Base-by-base conservation (phyloP, 2,113 vertebrate species). In the Xenotilapia flavipinnis region DNA sequence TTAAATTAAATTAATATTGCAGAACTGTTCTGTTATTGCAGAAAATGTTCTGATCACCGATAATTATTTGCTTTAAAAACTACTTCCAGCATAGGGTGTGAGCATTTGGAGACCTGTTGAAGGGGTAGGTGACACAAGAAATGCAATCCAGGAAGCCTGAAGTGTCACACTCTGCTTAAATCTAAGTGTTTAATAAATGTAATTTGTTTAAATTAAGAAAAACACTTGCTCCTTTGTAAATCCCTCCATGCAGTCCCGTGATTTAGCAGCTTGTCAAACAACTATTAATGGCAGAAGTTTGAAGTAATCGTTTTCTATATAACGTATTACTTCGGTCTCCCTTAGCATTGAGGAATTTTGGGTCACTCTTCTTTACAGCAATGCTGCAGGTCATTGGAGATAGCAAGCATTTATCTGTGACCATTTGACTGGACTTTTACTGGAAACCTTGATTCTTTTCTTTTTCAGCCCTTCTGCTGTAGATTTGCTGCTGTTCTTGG, bases 191-290 rank as follows among this genome's bases (percentile, higher is more conserved):
- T 73, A 45, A 73, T 42, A 15, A 45, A 45, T 70, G 65, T 15
- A 0, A 10, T 73, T 17, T 73, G 65, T 45, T 73, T 45, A 26
- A 73, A 45, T 73, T 26, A 73, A 26, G 65, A n/a, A 45, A 45
- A 10, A 26, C 21, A 26, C 21, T 73, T 14, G n/a, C n/a, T 70
- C 38, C 62, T 70, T 70, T 70, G 36, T 15, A 70, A 70, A 42
- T 42, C 65, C 13, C n/a, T 42, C 12, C 9, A 14, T 42, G 65
- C 36, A 42, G 1, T 73, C 21, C 5, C 1, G 0, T 23, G 3
- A 70, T 42, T 70, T 42, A 70, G 65, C 7, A 70, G 38, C n/a
- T 70, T 70, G 2, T 23, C 7, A 0, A 70, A 1, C 65, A 40
- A 42, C 60, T 21, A 38, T 42, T 42, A 42, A 2, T 23, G 0